A percentile compares a stretch with the other conserved stretches of the same genome.
Conservation (phyloP, 2,888 invertebrate species). For the Anthrax anthrax region DNA sequence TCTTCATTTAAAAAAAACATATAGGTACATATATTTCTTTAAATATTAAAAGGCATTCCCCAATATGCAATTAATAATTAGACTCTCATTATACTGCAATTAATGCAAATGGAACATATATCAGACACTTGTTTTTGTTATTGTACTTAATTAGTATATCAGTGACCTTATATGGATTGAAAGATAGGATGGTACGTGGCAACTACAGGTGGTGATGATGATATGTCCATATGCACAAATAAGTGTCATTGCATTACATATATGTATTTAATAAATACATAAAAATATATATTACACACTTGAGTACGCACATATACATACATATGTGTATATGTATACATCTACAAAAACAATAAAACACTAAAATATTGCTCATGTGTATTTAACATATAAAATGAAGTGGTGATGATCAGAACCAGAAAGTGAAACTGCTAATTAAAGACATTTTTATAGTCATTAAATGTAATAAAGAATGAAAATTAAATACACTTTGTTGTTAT, state of each 20-base stretch:
- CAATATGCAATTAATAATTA: constrained; percentile 13
- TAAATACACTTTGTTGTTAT: no score
- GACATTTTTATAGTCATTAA: constrained; percentile 10
- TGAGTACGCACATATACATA: neutral
- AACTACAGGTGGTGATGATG: constrained; percentile 10
- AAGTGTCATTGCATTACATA: no score
- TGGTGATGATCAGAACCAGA: constrained; percentile 1
- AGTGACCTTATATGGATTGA: constrained; percentile 6
- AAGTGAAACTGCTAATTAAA: constrained; percentile 12
- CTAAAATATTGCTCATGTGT: no score
- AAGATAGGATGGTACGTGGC: constrained; percentile 4
- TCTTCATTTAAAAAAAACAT: neutral
- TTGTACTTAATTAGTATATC: constrained; percentile 10
- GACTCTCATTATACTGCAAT: constrained; percentile 13
- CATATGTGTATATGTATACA: no score
- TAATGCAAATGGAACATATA: constrained; percentile 12
- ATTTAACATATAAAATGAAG: no score
- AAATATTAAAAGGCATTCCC: constrained; percentile 5
- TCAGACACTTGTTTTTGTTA: constrained; percentile 6
- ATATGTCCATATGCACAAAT: neutral
- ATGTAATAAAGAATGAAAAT: neutral
- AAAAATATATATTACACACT: neutral
- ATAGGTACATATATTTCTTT: neutral
- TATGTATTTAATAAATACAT: no score
- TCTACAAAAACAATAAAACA: no score